Evolutionary conservation across 2,113 vertebrate genomes (phyloP).

Genomic region (Mormoops blainvillei): DNA sequence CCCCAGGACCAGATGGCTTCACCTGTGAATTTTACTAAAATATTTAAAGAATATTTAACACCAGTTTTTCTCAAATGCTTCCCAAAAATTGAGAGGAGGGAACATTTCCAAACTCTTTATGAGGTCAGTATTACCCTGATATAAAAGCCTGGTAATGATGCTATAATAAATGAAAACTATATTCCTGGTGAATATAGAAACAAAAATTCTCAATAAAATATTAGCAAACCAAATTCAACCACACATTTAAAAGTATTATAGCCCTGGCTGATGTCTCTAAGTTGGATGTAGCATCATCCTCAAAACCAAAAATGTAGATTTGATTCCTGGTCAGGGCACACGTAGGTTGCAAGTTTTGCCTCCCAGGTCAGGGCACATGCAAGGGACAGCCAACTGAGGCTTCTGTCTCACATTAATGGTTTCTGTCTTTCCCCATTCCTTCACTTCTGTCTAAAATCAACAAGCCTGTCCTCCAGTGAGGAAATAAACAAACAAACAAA

Average conservation of each 20-base stretch:
- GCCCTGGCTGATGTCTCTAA: too few species aligned
- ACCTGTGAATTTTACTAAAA: not conserved
- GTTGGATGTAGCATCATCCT: too few species aligned
- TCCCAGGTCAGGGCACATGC: too few species aligned
- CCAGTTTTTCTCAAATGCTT: not conserved
- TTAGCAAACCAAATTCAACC: not conserved
- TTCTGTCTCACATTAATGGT: too few species aligned
- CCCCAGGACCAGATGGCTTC: not conserved
- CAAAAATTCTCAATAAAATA: not conserved
- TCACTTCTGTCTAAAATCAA: too few species aligned
- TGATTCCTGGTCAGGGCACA: too few species aligned
- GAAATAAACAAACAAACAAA: too few species aligned
- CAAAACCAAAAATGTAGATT: too few species aligned
- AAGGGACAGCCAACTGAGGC: too few species aligned
- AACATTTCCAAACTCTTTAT: not conserved
- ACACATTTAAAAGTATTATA: not conserved
- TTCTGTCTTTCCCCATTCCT: too few species aligned
- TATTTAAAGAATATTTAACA: not conserved
- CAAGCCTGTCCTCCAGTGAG: too few species aligned
- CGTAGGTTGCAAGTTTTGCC: too few species aligned
- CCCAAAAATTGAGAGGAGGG: not conserved
- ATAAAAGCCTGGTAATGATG: not conserved
- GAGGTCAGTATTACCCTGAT: not conserved
- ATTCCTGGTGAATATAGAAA: not conserved
- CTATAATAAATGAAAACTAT: not conserved